phyloP scores from a whole-genome alignment of 2,113 vertebrate genomes.

The Romanogobio albipinnatus region DNA sequence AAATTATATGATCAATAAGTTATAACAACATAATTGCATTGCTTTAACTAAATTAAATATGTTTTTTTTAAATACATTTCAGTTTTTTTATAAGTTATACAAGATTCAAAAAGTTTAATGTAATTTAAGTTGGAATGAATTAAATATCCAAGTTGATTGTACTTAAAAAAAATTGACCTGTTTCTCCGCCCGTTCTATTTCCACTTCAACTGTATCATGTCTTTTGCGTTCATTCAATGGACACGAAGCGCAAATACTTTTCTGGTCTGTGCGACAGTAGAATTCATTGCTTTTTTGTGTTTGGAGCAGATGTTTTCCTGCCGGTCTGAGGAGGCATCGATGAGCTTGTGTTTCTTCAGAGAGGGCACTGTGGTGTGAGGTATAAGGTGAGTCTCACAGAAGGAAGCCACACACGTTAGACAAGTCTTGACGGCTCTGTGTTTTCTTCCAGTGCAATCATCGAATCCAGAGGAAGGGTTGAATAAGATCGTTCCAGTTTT shows the following conservation, averaged over 20 bases:
- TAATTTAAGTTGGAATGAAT: no score
- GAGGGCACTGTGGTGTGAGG: constrained; percentile 54
- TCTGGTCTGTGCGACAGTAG: background rate
- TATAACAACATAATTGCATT: no score
- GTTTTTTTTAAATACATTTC: no score
- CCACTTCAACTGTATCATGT: background rate
- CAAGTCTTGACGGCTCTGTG: background rate
- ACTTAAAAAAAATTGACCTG: background rate
- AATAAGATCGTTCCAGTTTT: background rate
- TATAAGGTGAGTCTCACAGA: constrained; percentile 57
- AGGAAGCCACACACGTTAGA: constrained; percentile 58
- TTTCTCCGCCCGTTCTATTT: background rate
- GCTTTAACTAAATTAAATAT: no score
- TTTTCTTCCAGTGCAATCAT: background rate
- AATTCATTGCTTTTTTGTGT: constrained; percentile 40
- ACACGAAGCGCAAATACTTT: background rate
- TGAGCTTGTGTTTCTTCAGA: constrained; percentile 55
- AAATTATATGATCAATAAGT: no score
- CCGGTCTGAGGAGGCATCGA: constrained; percentile 42
- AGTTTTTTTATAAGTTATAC: no score
- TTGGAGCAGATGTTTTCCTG: constrained; percentile 53
- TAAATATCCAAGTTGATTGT: no score
- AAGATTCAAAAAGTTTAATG: no score
- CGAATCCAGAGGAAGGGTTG: background rate
- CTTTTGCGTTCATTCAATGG: background rate